Evolutionary conservation across 2,113 vertebrate genomes (phyloP).

Genomic region (Nestor notabilis): DNA sequence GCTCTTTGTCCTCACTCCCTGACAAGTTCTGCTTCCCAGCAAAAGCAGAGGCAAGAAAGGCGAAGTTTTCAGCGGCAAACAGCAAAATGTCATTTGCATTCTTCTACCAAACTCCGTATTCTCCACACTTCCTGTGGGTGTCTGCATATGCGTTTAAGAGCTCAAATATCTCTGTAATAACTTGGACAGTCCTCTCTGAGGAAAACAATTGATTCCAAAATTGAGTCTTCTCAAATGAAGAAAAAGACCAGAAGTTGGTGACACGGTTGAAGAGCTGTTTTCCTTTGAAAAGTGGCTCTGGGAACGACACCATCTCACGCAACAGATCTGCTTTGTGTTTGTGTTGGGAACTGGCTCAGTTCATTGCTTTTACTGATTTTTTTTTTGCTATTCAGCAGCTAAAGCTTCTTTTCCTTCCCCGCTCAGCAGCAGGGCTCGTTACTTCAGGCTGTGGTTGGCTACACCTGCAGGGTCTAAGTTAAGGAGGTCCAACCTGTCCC

Average conservation of each 20-base stretch:
- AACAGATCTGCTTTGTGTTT: background rate
- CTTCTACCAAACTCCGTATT: background rate
- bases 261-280: background rate
- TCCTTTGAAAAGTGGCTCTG: background rate
- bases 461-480: background rate
- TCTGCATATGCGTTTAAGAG: background rate
- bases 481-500: background rate
- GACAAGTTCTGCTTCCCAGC: background rate
- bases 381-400: background rate
- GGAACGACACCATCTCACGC: background rate
- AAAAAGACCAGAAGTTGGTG: background rate
- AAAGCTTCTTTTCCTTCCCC: background rate
- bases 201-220: background rate
- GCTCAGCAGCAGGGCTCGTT: background rate
- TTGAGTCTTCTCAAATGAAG: background rate
- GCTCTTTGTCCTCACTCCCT: background rate
- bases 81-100: background rate
- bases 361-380: background rate
- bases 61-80: background rate
- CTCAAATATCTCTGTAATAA: background rate
- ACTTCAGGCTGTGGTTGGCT: background rate
- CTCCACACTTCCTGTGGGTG: background rate
- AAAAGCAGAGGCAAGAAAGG: background rate
- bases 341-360: background rate
- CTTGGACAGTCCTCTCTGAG: background rate